A percentile compares a stretch with the other conserved stretches of the same genome.
phyloP scores from a whole-genome alignment of 2,888 invertebrate species.

The Lutraria lutraria region DNA sequence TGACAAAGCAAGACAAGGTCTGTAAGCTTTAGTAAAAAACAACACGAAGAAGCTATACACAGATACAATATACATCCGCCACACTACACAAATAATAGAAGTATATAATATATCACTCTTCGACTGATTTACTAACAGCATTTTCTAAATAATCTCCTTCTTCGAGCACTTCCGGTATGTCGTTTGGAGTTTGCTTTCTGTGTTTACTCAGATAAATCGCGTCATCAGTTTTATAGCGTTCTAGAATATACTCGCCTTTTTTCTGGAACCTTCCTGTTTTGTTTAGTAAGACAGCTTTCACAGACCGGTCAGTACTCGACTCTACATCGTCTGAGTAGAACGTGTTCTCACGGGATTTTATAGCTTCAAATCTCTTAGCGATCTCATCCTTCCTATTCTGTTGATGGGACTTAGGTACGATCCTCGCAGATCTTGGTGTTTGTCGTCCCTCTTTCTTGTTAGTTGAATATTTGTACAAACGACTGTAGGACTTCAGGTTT shows the following conservation, averaged over 20 bases:
- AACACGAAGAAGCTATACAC: background rate
- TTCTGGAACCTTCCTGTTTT: slow-evolving; percentile 63
- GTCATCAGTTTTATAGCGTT: slow-evolving; percentile 71
- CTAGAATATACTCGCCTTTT: slow-evolving; percentile 66
- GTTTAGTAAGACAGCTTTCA: slow-evolving; percentile 25
- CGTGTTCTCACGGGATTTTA: slow-evolving; percentile 67
- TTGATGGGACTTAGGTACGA: slow-evolving; percentile 60
- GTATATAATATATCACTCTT: background rate
- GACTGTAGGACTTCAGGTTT: slow-evolving; percentile 73
- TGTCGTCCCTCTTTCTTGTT: slow-evolving; percentile 57
- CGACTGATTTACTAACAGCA: background rate
- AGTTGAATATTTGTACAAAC: slow-evolving; percentile 70
- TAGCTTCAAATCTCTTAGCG: slow-evolving; percentile 63
- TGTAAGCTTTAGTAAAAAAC: slow-evolving; percentile 22
- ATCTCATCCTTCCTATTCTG: slow-evolving; percentile 64
- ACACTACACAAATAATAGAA: background rate
- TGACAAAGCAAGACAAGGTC: background rate
- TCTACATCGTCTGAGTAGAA: slow-evolving; percentile 49
- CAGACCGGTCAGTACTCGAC: slow-evolving; percentile 38
- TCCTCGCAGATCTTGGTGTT: slow-evolving; percentile 50
- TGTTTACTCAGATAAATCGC: slow-evolving; percentile 61
- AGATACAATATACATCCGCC: background rate
- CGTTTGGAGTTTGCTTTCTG: slow-evolving; percentile 49
- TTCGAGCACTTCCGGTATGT: slow-evolving; percentile 60
- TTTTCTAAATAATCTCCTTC: slow-evolving; percentile 18